Evolutionary conservation across 2,797 vertebrate species (phyloP).

Genomic region (Varecia variegata): DNA sequence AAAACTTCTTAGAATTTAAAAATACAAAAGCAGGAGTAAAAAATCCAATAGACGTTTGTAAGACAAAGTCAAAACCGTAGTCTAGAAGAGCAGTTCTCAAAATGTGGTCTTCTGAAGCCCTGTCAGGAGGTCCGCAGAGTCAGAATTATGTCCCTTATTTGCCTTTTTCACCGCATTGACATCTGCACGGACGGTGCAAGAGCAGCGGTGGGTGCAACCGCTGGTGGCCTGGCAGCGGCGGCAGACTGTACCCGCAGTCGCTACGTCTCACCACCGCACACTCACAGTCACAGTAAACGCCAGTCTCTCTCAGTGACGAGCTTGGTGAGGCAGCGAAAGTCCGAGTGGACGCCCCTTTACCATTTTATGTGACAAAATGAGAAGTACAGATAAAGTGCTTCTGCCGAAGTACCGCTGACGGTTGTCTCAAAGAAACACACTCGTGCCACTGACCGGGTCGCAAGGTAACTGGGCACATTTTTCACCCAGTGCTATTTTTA

Average conservation of each 20-base stretch:
- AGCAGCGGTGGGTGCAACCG: not conserved
- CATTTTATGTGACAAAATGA: not conserved
- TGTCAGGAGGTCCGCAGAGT: not conserved
- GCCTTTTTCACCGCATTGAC: not conserved
- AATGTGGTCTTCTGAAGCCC: not conserved
- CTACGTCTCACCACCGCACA: not conserved
- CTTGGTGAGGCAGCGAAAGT: not conserved
- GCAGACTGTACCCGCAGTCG: accelerated
- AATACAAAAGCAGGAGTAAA: not conserved
- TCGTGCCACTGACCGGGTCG: accelerated
- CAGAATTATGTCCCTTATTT: not conserved
- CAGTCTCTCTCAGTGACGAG: not conserved
- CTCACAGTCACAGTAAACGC: not conserved
- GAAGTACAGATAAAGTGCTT: not conserved
- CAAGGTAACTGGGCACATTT: not conserved
- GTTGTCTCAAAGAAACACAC: not conserved
- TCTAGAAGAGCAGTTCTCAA: not conserved
- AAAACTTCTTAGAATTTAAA: not conserved
- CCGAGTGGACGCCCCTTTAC: not conserved
- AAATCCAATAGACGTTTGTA: not conserved
- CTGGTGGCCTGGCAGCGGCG: not conserved
- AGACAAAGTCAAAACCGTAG: not conserved
- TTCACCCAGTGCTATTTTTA: not conserved
- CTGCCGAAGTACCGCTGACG: no score
- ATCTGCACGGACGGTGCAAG: not conserved